Conservation (phyloP, 2,113 vertebrate species). For the Mohoua ochrocephala region DNA sequence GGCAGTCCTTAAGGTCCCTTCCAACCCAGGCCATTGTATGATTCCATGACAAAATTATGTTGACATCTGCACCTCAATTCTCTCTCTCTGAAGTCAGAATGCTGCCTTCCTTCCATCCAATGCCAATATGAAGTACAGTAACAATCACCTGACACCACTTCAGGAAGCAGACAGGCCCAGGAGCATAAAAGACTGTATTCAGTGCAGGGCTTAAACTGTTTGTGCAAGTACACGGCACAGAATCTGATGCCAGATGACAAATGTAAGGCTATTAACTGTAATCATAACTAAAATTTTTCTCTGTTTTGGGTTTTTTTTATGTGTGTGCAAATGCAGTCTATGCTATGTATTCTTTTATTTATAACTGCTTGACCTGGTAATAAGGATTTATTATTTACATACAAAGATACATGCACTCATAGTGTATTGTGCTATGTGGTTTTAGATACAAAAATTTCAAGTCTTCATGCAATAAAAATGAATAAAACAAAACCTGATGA, state of each 20-base stretch:
- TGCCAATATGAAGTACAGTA: neutral
- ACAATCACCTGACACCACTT: neutral
- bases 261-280: neutral
- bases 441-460: neutral
- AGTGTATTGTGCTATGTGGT: neutral
- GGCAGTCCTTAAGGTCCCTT: neutral
- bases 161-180: neutral
- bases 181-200: neutral
- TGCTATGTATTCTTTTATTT: neutral
- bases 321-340: neutral
- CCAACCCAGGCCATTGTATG: neutral
- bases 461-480: neutral
- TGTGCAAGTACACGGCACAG: neutral
- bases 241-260: neutral
- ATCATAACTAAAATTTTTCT: neutral
- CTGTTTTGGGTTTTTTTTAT: accelerated
- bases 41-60: neutral
- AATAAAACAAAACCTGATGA: neutral
- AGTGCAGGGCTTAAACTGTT: neutral
- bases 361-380: neutral
- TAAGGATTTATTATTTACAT: neutral
- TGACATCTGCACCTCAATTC: neutral
- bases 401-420: neutral
- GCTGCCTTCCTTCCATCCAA: neutral
- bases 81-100: neutral